A percentile compares a stretch with the other conserved stretches of the same genome.
phyloP scores from a whole-genome alignment of 2,797 vertebrate species.

The Morelia viridis region DNA sequence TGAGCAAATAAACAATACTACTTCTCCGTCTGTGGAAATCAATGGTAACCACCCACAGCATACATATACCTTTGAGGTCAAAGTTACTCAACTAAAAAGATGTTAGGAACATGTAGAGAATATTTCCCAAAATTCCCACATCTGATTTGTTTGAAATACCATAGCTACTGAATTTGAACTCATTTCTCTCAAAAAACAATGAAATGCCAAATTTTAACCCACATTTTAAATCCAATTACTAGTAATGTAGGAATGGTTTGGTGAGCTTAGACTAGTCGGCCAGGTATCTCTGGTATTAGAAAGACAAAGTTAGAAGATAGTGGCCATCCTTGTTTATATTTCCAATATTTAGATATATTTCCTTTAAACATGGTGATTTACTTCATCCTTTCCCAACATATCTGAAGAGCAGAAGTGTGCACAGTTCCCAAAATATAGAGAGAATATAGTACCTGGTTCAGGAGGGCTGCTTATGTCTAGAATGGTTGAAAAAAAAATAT shows the following conservation, averaged over 20 bases:
- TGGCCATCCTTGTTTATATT: background rate
- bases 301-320: background rate
- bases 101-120: background rate
- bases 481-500: background rate
- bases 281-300: background rate
- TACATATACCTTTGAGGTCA: background rate
- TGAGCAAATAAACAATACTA: background rate
- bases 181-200: background rate
- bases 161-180: background rate
- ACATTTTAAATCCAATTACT: background rate
- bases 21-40: background rate
- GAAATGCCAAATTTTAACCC: background rate
- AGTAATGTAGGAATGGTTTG: background rate
- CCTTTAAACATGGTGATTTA: background rate
- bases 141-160: background rate
- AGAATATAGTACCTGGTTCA: background rate
- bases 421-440: background rate
- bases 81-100: background rate
- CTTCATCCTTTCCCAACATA: background rate
- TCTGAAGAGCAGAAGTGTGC: background rate
- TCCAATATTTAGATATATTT: background rate
- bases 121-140: background rate
- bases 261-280: background rate
- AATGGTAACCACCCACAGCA: background rate
- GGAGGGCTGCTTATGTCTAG: background rate